A percentile compares a stretch with the other conserved stretches of the same genome.
These are phyloP conservation scores for Anneissia japonica DNA, from an alignment of 35 echinoderm and acorn worm species.

Conservation along the genomic window DNA sequence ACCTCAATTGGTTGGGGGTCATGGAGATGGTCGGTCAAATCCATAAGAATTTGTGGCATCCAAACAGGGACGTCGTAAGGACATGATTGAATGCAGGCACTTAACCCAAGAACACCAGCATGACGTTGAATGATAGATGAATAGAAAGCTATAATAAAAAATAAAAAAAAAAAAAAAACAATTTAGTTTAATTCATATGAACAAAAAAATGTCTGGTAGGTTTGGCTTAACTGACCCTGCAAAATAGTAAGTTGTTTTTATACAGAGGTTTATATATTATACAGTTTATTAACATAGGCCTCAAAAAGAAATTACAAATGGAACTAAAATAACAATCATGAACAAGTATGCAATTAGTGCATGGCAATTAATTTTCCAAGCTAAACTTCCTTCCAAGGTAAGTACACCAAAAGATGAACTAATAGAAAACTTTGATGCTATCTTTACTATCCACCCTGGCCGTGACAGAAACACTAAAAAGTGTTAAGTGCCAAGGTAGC, in stretches of 20 bases:
- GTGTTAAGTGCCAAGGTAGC: no score
- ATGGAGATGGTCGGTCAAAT: conserved; percentile 88
- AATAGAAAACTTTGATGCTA: no score
- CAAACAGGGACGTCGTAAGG: conserved; percentile 95
- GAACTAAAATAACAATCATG: background rate
- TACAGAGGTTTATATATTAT: no score
- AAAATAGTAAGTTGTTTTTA: no score
- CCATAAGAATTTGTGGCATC: conserved; percentile 96
- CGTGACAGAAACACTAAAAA: no score
- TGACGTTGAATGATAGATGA: conserved; percentile 80
- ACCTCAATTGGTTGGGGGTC: conserved; percentile 99
- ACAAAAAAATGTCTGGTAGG: background rate
- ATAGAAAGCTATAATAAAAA: background rate
- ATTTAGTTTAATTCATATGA: no score
- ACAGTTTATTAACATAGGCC: background rate
- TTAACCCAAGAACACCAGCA: conserved; percentile 92
- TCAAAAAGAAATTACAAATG: background rate
- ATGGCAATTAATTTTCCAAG: no score
- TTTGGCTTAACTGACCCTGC: no score
- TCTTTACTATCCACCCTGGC: no score
- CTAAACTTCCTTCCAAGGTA: no score
- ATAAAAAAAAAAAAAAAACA: background rate
- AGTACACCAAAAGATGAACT: no score
- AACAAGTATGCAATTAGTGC: no score
- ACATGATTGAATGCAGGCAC: conserved; percentile 93